phyloP scores from a whole-genome alignment of 2,888 invertebrate genomes.

The Anoncus sp. region DNA sequence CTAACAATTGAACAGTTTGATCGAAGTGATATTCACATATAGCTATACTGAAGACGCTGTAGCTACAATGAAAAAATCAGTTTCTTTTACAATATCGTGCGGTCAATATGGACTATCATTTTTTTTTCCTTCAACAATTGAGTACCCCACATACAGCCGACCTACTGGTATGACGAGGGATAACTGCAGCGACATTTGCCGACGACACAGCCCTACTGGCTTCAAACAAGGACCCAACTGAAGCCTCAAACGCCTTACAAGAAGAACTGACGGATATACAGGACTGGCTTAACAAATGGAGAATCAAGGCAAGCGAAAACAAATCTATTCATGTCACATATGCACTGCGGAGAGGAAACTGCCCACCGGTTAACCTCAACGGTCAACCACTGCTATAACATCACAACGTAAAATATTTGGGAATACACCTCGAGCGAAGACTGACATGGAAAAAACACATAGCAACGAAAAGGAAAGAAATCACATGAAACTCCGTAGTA shows the following conservation, averaged over 20 bases:
- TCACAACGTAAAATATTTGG: slow-evolving; percentile 66
- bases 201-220: slow-evolving; percentile 33
- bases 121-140: too few species aligned
- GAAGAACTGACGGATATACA: neutral
- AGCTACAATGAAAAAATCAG: too few species aligned
- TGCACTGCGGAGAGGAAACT: slow-evolving; percentile 56
- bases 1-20: too few species aligned
- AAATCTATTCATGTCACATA: slow-evolving; percentile 64
- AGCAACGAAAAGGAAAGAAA: slow-evolving; percentile 48
- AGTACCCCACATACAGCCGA: slow-evolving; percentile 13
- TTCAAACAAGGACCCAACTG: neutral
- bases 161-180: neutral
- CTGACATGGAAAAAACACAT: slow-evolving; percentile 49
- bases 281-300: slow-evolving; percentile 9
- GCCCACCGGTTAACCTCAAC: slow-evolving; percentile 51
- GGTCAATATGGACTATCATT: too few species aligned
- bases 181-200: slow-evolving; percentile 22
- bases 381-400: slow-evolving; percentile 45
- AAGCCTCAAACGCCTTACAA: slow-evolving; percentile 3
- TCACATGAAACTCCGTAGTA: slow-evolving; percentile 28
- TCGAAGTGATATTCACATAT: too few species aligned
- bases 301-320: slow-evolving; percentile 22
- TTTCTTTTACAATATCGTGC: too few species aligned
- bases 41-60: too few species aligned
- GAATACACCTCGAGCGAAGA: slow-evolving; percentile 61